These are phyloP conservation scores for Euura lappo DNA, from an alignment of 1,140 invertebrate genomes.

Conservation along the genomic window DNA sequence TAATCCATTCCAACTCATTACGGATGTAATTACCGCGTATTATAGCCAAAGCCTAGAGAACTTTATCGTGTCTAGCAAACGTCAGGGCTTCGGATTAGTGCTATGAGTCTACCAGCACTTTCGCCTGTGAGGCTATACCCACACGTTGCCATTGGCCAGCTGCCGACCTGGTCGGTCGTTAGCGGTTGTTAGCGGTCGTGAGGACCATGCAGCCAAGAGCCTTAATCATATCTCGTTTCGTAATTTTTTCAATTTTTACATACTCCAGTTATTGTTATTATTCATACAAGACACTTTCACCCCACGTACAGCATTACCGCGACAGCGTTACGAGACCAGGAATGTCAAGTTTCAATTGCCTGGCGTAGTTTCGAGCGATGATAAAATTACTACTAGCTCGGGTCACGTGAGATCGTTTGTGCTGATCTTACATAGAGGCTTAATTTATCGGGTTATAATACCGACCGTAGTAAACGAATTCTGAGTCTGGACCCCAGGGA, in stretches of 20 bases:
- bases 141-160: background rate
- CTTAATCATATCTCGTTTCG: constrained; percentile 7
- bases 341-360: background rate
- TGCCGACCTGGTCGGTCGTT: constrained; percentile 2
- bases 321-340: background rate
- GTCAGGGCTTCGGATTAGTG: background rate
- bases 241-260: constrained; percentile 1
- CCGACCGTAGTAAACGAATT: background rate
- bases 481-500: too few species aligned
- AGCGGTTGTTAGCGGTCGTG: constrained; percentile 6
- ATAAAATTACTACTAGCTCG: background rate
- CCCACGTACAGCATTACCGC: background rate
- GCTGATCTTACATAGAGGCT: background rate
- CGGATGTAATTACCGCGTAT: background rate
- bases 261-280: background rate
- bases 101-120: background rate
- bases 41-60: background rate
- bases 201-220: background rate
- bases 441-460: background rate
- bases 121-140: background rate
- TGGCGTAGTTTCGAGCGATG: background rate
- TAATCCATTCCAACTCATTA: constrained; percentile 1
- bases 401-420: background rate
- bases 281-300: constrained; percentile 1
- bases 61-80: background rate